Evolutionary conservation across 2,888 invertebrate species (phyloP).

Genomic region (Dorcus hopei): DNA sequence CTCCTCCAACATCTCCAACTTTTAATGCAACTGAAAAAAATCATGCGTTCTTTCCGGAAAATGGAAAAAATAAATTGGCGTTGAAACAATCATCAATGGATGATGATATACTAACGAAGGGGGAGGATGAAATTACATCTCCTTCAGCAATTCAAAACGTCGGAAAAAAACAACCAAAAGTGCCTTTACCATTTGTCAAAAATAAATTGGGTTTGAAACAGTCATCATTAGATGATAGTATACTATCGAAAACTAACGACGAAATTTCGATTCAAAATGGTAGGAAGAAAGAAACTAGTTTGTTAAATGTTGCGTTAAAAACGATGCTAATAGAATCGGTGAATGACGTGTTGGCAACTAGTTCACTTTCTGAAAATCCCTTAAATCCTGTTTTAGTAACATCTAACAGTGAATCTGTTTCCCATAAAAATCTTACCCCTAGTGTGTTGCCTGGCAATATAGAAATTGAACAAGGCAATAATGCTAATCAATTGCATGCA

Average conservation of each 20-base stretch:
- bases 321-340: slow-evolving; percentile 58
- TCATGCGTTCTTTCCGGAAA: slow-evolving; percentile 24
- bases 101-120: slow-evolving; percentile 1
- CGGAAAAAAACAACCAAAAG: too few relatives aligned
- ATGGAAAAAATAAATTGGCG: slow-evolving; percentile 9
- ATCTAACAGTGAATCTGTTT: neutral
- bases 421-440: neutral
- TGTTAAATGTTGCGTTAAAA: slow-evolving; percentile 56
- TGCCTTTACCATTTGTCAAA: too few relatives aligned
- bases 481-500: slow-evolving; percentile 44
- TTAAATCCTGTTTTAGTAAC: neutral
- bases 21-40: slow-evolving; percentile 19
- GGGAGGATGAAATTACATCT: too few relatives aligned
- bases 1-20: slow-evolving; percentile 37
- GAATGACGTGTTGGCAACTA: slow-evolving; percentile 41
- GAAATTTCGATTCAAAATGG: too few relatives aligned
- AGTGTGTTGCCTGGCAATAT: slow-evolving; percentile 37
- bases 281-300: slow-evolving; percentile 29
- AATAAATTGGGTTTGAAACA: neutral
- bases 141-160: too few relatives aligned
- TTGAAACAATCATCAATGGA: slow-evolving; percentile 1
- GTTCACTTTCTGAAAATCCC: slow-evolving; percentile 14
- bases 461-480: slow-evolving; percentile 43
- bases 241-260: slow-evolving; percentile 10
- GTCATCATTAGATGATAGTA: slow-evolving; percentile 2